phyloP scores from a whole-genome alignment of 2,888 invertebrate genomes.

The Anticlea derivata region DNA sequence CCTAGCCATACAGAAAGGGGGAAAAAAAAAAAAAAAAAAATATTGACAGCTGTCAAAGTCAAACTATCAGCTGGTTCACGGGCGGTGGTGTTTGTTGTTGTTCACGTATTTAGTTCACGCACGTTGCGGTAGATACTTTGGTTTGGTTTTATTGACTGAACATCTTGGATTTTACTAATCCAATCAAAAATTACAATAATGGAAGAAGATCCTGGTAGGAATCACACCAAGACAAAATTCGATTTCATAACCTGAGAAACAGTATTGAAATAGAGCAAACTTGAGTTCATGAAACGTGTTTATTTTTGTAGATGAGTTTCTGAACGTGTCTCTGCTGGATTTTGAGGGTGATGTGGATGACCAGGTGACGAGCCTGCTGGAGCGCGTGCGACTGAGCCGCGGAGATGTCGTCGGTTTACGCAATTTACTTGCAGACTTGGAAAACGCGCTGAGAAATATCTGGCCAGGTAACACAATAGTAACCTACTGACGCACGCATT shows the following conservation, averaged over 20 bases:
- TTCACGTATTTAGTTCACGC: too few relatives aligned
- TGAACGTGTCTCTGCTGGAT: slow-evolving; percentile 10
- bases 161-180: too few relatives aligned
- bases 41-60: too few relatives aligned
- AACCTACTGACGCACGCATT: too few relatives aligned
- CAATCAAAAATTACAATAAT: not conserved
- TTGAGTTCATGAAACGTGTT: slow-evolving; percentile 5
- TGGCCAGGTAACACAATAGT: slow-evolving; percentile 61
- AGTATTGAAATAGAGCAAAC: not conserved
- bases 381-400: slow-evolving; percentile 18
- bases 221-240: not conserved
- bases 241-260: not conserved
- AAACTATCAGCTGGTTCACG: too few relatives aligned
- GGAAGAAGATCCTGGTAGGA: slow-evolving; percentile 7
- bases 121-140: not conserved
- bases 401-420: slow-evolving; percentile 15
- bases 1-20: too few relatives aligned
- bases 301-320: slow-evolving; percentile 8
- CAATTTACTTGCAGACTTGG: slow-evolving; percentile 56
- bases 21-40: too few relatives aligned
- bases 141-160: not conserved
- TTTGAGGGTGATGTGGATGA: slow-evolving; percentile 20
- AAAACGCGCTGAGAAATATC: slow-evolving; percentile 47
- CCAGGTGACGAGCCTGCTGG: slow-evolving; percentile 12
- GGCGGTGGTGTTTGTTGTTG: too few relatives aligned